Evolutionary conservation across 1,140 invertebrate species (phyloP).

Genomic region (Neotoxoptera formosana): DNA sequence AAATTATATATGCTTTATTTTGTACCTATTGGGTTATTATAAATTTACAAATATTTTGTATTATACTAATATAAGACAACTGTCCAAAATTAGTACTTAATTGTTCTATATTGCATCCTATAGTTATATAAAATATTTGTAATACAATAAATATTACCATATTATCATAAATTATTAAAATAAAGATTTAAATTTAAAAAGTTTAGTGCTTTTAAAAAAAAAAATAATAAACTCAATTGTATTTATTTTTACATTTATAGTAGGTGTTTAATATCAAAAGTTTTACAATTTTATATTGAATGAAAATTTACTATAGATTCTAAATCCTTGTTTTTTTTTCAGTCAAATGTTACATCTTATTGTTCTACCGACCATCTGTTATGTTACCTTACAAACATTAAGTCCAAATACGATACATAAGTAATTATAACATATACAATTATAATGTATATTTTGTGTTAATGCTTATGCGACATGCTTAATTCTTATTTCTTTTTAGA

Average conservation of each 20-base stretch:
- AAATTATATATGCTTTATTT: too few species aligned
- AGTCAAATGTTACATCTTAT: conserved; percentile 82
- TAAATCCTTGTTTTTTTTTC: conserved; percentile 62
- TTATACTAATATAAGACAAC: too few species aligned
- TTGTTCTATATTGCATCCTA: not conserved
- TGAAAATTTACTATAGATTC: not conserved
- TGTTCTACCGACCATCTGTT: conserved; percentile 77
- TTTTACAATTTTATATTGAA: not conserved
- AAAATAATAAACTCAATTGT: too few species aligned
- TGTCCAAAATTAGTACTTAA: too few species aligned
- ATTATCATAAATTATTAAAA: not conserved
- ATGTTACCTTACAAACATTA: conserved; percentile 72
- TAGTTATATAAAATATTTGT: not conserved
- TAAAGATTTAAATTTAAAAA: too few species aligned
- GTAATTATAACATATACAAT: conserved; percentile 63
- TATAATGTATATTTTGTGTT: not conserved
- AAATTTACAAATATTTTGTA: too few species aligned
- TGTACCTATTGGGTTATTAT: too few species aligned
- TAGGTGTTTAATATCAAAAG: not conserved
- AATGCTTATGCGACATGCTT: not conserved
- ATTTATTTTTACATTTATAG: not conserved
- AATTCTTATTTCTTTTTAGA: conserved; percentile 66
- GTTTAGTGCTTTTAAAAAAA: too few species aligned
- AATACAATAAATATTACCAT: not conserved
- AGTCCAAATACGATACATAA: conserved; percentile 72